Evolutionary conservation across 2,888 invertebrate genomes (phyloP).

Genomic region (Alviniconcha strummeri): DNA sequence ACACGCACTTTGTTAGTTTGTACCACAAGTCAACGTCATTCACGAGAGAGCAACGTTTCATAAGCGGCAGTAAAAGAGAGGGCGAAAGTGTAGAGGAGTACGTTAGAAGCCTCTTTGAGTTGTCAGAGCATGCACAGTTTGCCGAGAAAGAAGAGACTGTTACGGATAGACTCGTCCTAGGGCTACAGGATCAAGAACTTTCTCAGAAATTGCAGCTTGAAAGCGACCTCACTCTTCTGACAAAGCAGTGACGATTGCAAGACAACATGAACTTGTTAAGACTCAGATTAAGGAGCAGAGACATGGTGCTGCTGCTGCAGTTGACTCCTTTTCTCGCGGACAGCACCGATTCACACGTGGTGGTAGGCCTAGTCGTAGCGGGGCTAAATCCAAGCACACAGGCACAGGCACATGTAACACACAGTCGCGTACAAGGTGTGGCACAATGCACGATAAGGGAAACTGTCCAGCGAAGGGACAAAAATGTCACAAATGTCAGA

Average conservation of each 20-base stretch:
- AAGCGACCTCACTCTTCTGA: background rate
- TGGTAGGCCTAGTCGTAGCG: background rate
- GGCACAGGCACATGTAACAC: background rate
- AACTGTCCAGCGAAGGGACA: constrained; percentile 6
- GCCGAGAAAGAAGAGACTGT: background rate
- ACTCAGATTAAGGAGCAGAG: background rate
- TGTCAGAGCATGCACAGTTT: background rate
- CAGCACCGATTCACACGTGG: background rate
- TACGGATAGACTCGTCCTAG: constrained; percentile 6
- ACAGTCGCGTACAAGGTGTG: background rate
- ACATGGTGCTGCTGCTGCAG: background rate
- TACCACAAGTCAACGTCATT: too few species aligned
- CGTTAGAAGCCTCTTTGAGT: background rate
- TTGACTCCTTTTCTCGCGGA: too few species aligned
- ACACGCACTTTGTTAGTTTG: too few species aligned
- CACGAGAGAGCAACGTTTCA: too few species aligned
- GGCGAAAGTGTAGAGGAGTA: too few species aligned
- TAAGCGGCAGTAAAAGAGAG: too few species aligned
- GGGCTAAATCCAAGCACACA: background rate
- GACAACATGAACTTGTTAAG: background rate
- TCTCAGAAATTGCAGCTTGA: constrained; percentile 3
- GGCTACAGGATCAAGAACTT: background rate
- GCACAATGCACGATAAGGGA: background rate
- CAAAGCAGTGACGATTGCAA: background rate
- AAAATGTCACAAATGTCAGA: background rate